Evolutionary conservation across 2,113 vertebrate species (phyloP).

Genomic region (Cephalopterus ornatus): DNA sequence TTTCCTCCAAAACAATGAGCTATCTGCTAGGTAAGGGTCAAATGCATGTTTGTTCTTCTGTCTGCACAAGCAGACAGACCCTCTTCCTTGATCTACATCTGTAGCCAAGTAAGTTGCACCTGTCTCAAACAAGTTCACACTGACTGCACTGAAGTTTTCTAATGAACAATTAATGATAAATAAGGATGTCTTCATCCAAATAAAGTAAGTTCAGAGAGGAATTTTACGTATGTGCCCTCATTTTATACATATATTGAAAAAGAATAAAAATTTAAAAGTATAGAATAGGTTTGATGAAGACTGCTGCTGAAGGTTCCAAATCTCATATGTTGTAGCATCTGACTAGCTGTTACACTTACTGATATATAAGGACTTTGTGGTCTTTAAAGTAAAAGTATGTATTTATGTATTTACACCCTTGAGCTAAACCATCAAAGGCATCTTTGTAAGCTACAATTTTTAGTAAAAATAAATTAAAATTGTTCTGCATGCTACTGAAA

Average conservation of each 20-base stretch:
- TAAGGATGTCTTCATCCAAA: not conserved
- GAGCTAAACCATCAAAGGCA: slow-evolving; percentile 32
- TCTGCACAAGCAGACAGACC: not conserved
- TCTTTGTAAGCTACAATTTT: slow-evolving; percentile 53
- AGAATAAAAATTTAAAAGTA: not conserved
- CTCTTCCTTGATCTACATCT: not conserved
- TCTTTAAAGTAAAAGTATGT: not conserved
- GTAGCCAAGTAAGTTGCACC: not conserved
- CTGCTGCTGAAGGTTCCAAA: not conserved
- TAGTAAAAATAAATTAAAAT: slow-evolving; percentile 70
- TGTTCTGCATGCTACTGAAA: slow-evolving; percentile 50
- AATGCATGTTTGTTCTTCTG: not conserved
- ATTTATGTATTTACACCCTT: slow-evolving; percentile 40
- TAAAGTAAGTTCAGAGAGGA: not conserved
- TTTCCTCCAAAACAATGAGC: not conserved
- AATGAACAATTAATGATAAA: not conserved
- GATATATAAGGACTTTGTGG: not conserved
- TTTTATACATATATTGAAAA: not conserved
- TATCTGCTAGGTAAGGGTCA: not conserved
- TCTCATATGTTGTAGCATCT: not conserved
- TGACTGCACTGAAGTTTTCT: not conserved
- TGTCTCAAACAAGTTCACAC: not conserved
- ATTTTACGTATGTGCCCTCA: not conserved
- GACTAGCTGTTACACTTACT: not conserved
- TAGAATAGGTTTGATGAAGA: not conserved